Evolutionary conservation across 2,797 vertebrate species (phyloP).

Genomic region (Hippocampus kuda): DNA sequence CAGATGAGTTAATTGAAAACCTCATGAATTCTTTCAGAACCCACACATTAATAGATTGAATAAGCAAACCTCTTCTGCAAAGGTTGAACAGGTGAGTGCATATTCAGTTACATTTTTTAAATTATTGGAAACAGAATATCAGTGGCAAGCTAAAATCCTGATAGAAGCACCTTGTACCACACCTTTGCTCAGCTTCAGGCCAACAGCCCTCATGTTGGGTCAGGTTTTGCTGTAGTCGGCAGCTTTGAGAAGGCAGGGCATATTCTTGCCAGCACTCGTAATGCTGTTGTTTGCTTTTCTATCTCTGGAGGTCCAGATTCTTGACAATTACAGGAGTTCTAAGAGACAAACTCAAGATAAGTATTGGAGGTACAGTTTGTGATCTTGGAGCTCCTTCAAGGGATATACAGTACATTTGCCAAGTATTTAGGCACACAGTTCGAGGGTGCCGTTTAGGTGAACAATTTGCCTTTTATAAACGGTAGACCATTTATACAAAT

Average conservation of each 20-base stretch:
- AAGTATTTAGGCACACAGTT: not conserved
- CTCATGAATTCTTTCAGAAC: slow-evolving; percentile 1
- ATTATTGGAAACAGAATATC: slow-evolving; percentile 13
- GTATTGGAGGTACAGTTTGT: slow-evolving; percentile 1
- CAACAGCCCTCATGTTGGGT: slow-evolving; percentile 20
- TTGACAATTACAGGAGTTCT: slow-evolving; percentile 2
- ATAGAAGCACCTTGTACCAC: slow-evolving; percentile 29
- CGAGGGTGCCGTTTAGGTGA: not conserved
- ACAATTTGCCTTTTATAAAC: not conserved
- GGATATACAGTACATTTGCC: not conserved
- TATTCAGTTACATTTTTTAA: not conserved
- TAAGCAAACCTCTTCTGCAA: slow-evolving; percentile 18
- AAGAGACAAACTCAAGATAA: not conserved
- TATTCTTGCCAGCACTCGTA: slow-evolving; percentile 16
- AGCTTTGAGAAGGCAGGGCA: slow-evolving; percentile 7
- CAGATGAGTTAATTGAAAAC: not conserved
- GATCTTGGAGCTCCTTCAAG: slow-evolving; percentile 5
- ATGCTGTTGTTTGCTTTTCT: slow-evolving; percentile 17
- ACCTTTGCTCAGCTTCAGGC: slow-evolving; percentile 23
- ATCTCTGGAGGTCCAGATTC: slow-evolving; percentile 19
- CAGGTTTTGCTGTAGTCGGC: slow-evolving; percentile 36
- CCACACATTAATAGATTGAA: slow-evolving; percentile 7
- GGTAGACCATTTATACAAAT: not conserved
- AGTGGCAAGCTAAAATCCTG: slow-evolving; percentile 20
- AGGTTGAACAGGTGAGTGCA: not conserved